Evolutionary conservation across 2,888 invertebrate species (phyloP), one percentile per base, ranked within the genome.

Genomic region (Dinocampus coccinellae): DNA sequence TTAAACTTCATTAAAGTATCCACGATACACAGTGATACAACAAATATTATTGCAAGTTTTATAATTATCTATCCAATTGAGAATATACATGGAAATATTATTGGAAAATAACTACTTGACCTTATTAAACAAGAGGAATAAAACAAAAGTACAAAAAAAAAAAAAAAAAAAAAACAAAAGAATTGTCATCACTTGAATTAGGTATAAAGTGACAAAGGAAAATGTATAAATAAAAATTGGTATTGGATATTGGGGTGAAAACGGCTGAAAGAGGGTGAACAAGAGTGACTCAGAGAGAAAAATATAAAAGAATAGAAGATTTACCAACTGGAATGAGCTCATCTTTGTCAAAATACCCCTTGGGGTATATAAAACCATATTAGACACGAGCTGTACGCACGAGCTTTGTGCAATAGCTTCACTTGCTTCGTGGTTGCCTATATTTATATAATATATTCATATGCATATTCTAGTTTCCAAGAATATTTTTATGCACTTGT

Each of bases 271-370:
- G 47, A n/a, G 47, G 47, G 33, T 52, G 34, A 33, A 11, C 24
- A 22, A 39, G n/a, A 63, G 47, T 26, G 22, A n/a, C n/a, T n/a
- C n/a, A 22, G n/a, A 33, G 47, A 47, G 26, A 39, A n/a, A 57
- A 29, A 53, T 16, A 61, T 29, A 61, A 60, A 39, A 53, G 42
- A 47, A 16, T 20, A 16, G 61, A 58, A 60, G 63, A 73, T 62
- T 70, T 68, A 60, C 39, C 47, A 66, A 69, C 58, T 75, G 78
- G 77, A 82, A 80, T 77, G 77, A 80, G 78, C 75, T 39, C 74
- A 78, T 76, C 79, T 79, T 76, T 29, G 76, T 67, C 76, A 77
- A 82, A 82, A 82, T 70, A 79, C 79, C 77, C 80, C 80, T 80
- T 66, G 70, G 80, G 80, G 80, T 77, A 73, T 76, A 79, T 78